Conservation (phyloP, 1,140 invertebrate genomes). For the Calosoma granatense region DNA sequence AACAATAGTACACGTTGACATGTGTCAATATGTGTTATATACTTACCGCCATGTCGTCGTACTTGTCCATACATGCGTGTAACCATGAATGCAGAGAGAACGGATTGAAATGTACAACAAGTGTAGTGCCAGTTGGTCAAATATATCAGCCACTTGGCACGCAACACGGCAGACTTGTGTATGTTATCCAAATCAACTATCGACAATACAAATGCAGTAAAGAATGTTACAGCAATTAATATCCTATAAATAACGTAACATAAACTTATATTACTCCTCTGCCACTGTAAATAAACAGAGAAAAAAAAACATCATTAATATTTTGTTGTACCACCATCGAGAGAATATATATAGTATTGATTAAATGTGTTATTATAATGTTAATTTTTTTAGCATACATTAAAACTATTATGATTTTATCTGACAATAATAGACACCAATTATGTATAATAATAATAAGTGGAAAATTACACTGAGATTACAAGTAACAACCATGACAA, state of each 20-base stretch:
- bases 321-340: too few species aligned
- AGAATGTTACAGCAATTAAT: slow-evolving; percentile 39
- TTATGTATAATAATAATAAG: too few species aligned
- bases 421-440: too few species aligned
- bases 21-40: too few species aligned
- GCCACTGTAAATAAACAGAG: slow-evolving; percentile 41
- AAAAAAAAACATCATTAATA: too few species aligned
- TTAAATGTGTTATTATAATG: too few species aligned
- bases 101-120: slow-evolving; percentile 39
- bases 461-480: too few species aligned
- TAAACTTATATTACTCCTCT: slow-evolving; percentile 34
- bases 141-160: slow-evolving; percentile 55
- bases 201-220: slow-evolving; percentile 39
- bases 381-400: too few species aligned
- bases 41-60: not conserved
- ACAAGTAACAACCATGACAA: too few species aligned
- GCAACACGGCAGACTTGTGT: not conserved
- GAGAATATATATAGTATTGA: too few species aligned
- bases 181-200: slow-evolving; percentile 35
- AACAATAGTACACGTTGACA: too few species aligned
- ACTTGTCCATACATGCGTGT: slow-evolving; percentile 14
- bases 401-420: too few species aligned
- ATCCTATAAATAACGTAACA: slow-evolving; percentile 45
- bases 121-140: slow-evolving; percentile 66
- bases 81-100: slow-evolving; percentile 35